Evolutionary conservation across 2,113 vertebrate species (phyloP).

Genomic region (Hystrix cristata): DNA sequence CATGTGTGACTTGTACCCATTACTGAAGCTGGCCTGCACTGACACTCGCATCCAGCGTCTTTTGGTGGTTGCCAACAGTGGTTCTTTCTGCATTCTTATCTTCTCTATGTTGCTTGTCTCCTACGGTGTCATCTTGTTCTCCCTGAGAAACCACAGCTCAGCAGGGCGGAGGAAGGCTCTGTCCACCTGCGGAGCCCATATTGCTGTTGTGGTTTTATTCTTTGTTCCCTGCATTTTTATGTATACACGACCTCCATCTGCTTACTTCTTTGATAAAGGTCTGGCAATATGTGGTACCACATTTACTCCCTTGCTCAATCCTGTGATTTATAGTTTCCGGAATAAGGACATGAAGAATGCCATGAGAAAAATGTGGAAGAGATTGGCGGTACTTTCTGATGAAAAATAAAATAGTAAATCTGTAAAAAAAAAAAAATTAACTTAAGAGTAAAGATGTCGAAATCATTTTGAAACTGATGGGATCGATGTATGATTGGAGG

Average conservation of each 20-base stretch:
- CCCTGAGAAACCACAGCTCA: background rate
- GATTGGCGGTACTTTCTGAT: too few species aligned
- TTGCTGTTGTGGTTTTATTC: constrained; percentile 62
- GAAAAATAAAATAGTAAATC: background rate
- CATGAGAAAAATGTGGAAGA: too few species aligned
- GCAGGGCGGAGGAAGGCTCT: constrained; percentile 58
- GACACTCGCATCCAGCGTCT: background rate
- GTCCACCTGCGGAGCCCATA: constrained; percentile 71
- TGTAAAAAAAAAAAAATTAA: too few species aligned
- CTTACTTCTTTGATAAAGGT: constrained; percentile 50
- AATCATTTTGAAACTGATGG: background rate
- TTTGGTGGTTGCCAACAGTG: constrained; percentile 58
- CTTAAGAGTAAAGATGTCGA: background rate
- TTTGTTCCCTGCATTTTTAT: constrained; percentile 38
- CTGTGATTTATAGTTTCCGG: too few species aligned
- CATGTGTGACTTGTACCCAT: constrained; percentile 69
- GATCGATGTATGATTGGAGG: background rate
- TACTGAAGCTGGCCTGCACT: constrained; percentile 56
- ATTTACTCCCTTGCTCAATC: background rate
- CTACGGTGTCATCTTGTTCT: constrained; percentile 55
- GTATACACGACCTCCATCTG: background rate
- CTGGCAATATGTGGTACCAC: constrained; percentile 56
- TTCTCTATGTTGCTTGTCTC: constrained; percentile 66
- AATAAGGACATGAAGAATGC: too few species aligned
- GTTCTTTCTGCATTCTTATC: constrained; percentile 36